Evolutionary conservation across 1,140 invertebrate genomes (phyloP).

Genomic region (Panagrolaimus sp.): DNA sequence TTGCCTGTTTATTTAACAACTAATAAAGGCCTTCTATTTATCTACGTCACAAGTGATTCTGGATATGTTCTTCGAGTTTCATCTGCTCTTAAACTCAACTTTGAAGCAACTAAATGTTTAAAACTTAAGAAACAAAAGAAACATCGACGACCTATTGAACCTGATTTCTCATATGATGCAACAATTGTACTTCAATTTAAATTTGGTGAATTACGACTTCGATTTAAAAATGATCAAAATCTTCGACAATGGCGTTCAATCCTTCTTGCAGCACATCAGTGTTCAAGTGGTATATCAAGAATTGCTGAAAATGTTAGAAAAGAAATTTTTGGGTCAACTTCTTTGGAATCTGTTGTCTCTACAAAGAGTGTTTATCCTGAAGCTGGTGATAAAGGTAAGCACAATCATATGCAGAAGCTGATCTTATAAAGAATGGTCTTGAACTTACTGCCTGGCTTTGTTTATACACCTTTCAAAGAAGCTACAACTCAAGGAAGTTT

Average conservation of each 20-base stretch:
- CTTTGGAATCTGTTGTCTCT: background rate
- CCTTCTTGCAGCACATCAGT: background rate
- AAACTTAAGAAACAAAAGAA: background rate
- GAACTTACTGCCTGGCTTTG: too few species aligned
- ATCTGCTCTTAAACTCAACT: background rate
- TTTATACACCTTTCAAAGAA: too few species aligned
- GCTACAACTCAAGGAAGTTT: too few species aligned
- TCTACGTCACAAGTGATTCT: background rate
- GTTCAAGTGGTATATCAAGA: background rate
- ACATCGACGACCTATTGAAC: background rate
- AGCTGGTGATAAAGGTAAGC: background rate
- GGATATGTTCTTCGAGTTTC: background rate
- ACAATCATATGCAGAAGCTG: too few species aligned
- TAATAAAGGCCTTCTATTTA: background rate
- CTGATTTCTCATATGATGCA: background rate
- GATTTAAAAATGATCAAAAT: background rate
- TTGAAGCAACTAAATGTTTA: constrained; percentile 9
- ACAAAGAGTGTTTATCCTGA: background rate
- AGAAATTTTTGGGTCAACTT: background rate
- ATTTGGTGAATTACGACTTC: background rate
- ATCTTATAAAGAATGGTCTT: too few species aligned
- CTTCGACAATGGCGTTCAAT: background rate
- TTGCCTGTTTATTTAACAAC: constrained; percentile 6
- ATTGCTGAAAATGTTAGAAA: background rate
- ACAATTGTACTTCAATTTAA: background rate